Evolutionary conservation across 2,888 invertebrate genomes (phyloP).

Genomic region (Syritta pipiens): DNA sequence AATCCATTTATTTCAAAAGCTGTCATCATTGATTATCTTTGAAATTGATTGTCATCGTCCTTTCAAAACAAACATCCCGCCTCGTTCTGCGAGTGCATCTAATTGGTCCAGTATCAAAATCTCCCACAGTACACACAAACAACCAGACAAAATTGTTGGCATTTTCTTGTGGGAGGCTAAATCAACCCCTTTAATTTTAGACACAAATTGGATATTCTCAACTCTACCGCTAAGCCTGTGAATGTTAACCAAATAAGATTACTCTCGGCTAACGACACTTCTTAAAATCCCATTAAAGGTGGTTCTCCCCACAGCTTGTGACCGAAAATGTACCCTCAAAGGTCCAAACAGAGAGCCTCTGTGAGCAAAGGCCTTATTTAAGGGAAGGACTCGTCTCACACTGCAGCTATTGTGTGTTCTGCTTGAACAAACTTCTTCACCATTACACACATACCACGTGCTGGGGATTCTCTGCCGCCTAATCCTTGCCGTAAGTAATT

Average conservation of each 20-base stretch:
- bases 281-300: conserved; percentile 35
- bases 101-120: too few relatives aligned
- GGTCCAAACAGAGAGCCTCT: conserved; percentile 6
- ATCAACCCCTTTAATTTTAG: neutral
- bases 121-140: neutral
- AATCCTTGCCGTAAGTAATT: conserved; percentile 64
- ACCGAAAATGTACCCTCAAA: conserved; percentile 22
- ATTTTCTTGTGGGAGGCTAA: neutral
- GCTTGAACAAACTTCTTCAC: conserved; percentile 12
- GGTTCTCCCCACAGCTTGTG: conserved; percentile 8
- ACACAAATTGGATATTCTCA: conserved; percentile 1
- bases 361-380: too few relatives aligned
- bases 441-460: conserved; percentile 5
- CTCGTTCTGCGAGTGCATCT: too few relatives aligned
- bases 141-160: too few relatives aligned
- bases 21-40: too few relatives aligned
- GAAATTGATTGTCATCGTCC: too few relatives aligned
- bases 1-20: too few relatives aligned
- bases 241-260: conserved; percentile 30
- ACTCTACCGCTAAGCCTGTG: conserved; percentile 4
- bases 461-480: conserved; percentile 5
- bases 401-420: conserved; percentile 4
- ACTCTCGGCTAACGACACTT: conserved; percentile 21
- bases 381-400: neutral
- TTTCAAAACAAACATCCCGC: too few relatives aligned